Conservation (phyloP, 1,140 invertebrate species). For the Tigriopus japonicus region DNA sequence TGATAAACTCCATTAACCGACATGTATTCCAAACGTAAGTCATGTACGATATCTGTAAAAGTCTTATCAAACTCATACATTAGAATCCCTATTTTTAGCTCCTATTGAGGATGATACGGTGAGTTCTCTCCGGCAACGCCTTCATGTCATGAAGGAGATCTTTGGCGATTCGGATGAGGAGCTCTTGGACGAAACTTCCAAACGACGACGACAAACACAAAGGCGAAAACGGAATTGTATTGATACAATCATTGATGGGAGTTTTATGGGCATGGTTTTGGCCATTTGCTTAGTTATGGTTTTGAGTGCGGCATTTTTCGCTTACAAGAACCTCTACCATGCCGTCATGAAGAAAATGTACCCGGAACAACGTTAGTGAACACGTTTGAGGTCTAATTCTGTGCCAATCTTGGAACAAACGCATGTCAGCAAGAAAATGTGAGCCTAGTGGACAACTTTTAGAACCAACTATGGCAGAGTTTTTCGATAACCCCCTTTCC, state of each 20-base stretch:
- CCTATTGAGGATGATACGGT: neutral
- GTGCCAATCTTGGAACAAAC: no score
- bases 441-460: no score
- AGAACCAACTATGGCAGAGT: no score
- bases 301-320: conserved; percentile 52
- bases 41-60: no score
- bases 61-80: no score
- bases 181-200: neutral
- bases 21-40: no score
- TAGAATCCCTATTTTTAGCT: no score
- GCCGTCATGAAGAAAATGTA: conserved; percentile 43
- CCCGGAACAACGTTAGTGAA: neutral
- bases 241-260: conserved; percentile 13
- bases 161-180: conserved; percentile 5
- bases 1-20: no score
- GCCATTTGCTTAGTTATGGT: conserved; percentile 51
- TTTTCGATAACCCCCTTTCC: no score
- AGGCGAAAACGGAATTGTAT: conserved; percentile 1
- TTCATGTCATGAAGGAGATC: conserved; percentile 1
- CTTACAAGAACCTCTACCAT: conserved; percentile 58
- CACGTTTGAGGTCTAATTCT: no score
- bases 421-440: no score
- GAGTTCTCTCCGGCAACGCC: neutral
- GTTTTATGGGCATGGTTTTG: conserved; percentile 50
- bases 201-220: neutral